Percentiles rank a stretch among this genome's conserved stretches.
phyloP scores from a whole-genome alignment of 2,797 vertebrate genomes.

The Bovichtus variegatus region DNA sequence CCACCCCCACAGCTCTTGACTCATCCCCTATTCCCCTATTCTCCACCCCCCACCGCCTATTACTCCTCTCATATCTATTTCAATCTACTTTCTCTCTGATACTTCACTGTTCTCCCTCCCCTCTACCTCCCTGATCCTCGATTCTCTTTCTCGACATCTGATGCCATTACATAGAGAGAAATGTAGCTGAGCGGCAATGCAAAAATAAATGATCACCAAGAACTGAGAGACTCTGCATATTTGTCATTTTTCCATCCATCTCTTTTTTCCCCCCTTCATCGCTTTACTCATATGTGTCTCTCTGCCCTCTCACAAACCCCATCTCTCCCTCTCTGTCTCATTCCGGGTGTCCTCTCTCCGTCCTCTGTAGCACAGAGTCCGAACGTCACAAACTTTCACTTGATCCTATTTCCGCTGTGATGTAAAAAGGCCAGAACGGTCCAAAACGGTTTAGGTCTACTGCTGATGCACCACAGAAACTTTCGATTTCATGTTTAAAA shows the following conservation, averaged over 20 bases:
- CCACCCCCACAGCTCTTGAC: constrained; percentile 46
- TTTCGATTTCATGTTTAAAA: too few relatives aligned
- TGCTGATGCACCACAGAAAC: too few relatives aligned
- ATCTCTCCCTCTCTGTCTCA: constrained; percentile 11
- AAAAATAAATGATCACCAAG: background rate
- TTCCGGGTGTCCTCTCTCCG: constrained; percentile 46
- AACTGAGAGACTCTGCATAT: constrained; percentile 15
- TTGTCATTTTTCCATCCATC: constrained; percentile 1
- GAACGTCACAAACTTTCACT: too few relatives aligned
- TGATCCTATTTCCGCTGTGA: too few relatives aligned
- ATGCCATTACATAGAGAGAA: constrained; percentile 15
- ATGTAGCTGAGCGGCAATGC: constrained; percentile 22
- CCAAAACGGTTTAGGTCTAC: too few relatives aligned
- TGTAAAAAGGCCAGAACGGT: too few relatives aligned
- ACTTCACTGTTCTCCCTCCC: background rate
- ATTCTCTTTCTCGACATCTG: background rate
- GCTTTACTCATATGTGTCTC: constrained; percentile 19
- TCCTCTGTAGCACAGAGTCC: too few relatives aligned
- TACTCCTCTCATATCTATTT: constrained; percentile 33
- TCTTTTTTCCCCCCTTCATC: constrained; percentile 3
- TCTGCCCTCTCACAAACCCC: constrained; percentile 4
- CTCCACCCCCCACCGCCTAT: constrained; percentile 29
- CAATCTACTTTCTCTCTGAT: constrained; percentile 25
- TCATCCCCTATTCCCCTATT: constrained; percentile 19
- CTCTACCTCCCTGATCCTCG: background rate